phyloP scores from a whole-genome alignment of 1,140 invertebrate genomes.

The Drosophila aff. region DNA sequence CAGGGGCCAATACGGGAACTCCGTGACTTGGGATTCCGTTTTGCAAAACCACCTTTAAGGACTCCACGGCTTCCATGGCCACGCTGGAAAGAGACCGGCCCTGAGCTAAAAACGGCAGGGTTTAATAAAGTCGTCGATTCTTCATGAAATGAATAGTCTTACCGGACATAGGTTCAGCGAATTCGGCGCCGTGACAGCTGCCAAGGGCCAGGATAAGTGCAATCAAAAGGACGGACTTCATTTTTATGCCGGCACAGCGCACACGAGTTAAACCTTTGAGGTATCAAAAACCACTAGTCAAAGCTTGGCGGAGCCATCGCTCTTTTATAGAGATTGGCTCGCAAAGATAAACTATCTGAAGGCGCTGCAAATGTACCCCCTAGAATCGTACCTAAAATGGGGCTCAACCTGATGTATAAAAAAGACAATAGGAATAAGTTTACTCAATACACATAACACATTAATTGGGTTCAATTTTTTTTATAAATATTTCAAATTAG shows the following conservation, averaged over 20 bases:
- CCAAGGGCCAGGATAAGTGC: constrained; percentile 46
- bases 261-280: constrained; percentile 12
- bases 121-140: background rate
- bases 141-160: background rate
- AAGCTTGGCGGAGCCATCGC: background rate
- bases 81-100: constrained; percentile 60
- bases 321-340: constrained; percentile 54
- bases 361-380: constrained; percentile 6
- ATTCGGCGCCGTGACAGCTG: constrained; percentile 39
- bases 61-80: constrained; percentile 51
- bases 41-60: constrained; percentile 45
- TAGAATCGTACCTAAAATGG: background rate
- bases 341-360: constrained; percentile 48
- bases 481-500: background rate
- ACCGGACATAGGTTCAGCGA: constrained; percentile 54
- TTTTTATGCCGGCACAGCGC: constrained; percentile 23
- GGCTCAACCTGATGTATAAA: no score
- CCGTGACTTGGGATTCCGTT: constrained; percentile 59
- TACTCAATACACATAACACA: background rate
- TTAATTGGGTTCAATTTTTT: background rate
- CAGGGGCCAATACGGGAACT: constrained; percentile 69
- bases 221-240: constrained; percentile 64
- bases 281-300: constrained; percentile 17
- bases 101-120: constrained; percentile 34
- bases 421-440: no score